Conservation (phyloP, 1,140 invertebrate species). For the Pseudoatta argentina region DNA sequence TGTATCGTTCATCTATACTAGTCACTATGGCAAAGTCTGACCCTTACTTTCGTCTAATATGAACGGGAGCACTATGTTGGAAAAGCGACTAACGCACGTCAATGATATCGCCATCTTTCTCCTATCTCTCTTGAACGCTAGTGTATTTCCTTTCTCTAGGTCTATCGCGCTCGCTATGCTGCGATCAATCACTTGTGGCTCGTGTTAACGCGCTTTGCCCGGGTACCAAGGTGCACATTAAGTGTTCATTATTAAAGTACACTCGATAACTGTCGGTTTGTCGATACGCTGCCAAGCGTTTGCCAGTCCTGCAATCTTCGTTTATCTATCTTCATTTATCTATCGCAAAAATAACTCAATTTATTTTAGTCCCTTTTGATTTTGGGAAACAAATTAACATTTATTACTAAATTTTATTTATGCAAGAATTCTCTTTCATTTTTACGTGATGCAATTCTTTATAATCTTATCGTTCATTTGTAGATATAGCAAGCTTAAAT, state of each 20-base stretch:
- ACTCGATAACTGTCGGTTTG: slow-evolving; percentile 68
- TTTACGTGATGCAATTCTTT: slow-evolving; percentile 12
- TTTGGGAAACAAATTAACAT: slow-evolving; percentile 6
- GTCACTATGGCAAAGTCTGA: not conserved
- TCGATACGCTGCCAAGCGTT: slow-evolving; percentile 64
- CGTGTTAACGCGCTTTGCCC: slow-evolving; percentile 77
- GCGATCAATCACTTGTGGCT: slow-evolving; percentile 80
- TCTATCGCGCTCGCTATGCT: slow-evolving; percentile 50
- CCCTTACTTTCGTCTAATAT: slow-evolving; percentile 44
- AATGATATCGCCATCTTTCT: slow-evolving; percentile 26
- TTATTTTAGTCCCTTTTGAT: not conserved
- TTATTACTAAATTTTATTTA: slow-evolving; percentile 15
- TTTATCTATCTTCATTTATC: slow-evolving; percentile 16
- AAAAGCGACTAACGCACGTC: slow-evolving; percentile 23
- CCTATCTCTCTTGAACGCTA: not conserved
- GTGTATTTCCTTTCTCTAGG: slow-evolving; percentile 24
- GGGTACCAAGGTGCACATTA: slow-evolving; percentile 57
- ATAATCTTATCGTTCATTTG: not conserved
- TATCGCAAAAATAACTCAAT: slow-evolving; percentile 9
- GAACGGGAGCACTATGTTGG: slow-evolving; percentile 36
- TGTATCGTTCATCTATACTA: not conserved
- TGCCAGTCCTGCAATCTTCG: slow-evolving; percentile 23
- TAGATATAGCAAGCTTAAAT: slow-evolving; percentile 51
- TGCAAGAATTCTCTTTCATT: not conserved
- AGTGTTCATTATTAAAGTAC: slow-evolving; percentile 73